These are phyloP conservation scores for Eueremaeus valkanovi DNA, from an alignment of 2,888 invertebrate genomes.

Conservation along the genomic window DNA sequence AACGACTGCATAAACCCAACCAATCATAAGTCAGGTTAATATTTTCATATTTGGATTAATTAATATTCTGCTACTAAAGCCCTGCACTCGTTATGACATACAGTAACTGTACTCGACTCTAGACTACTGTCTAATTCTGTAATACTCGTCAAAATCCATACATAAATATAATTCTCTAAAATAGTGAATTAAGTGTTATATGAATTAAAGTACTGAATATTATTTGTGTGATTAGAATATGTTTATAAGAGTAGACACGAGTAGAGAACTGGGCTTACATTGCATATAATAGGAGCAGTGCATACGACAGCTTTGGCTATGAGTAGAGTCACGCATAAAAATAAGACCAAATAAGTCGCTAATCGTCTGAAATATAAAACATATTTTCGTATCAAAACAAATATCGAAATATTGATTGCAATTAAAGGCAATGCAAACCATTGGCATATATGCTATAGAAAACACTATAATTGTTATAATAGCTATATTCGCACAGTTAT, in stretches of 20 bases:
- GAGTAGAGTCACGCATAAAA: slow-evolving; percentile 52
- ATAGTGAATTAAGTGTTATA: too few relatives aligned
- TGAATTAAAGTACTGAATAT: not conserved
- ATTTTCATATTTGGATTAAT: not conserved
- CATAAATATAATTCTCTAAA: too few relatives aligned
- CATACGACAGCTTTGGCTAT: slow-evolving; percentile 52
- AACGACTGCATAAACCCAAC: slow-evolving; percentile 30
- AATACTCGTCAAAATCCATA: too few relatives aligned
- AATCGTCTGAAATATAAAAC: slow-evolving; percentile 25
- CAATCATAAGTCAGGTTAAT: not conserved
- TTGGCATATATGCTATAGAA: too few relatives aligned
- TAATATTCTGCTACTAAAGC: not conserved
- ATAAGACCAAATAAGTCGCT: slow-evolving; percentile 50
- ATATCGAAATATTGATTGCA: not conserved
- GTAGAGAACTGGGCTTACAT: slow-evolving; percentile 52
- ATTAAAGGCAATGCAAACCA: not conserved
- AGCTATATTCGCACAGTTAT: not conserved
- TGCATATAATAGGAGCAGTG: slow-evolving; percentile 53
- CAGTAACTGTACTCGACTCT: too few relatives aligned
- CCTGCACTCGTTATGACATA: too few relatives aligned
- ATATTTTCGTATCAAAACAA: too few relatives aligned
- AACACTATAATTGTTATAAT: too few relatives aligned
- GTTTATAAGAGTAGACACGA: too few relatives aligned
- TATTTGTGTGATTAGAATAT: not conserved
- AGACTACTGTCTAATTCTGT: too few relatives aligned